A percentile compares a stretch with the other conserved stretches of the same genome.
Evolutionary conservation across 2,888 invertebrate genomes (phyloP).

Genomic region (Bellardia pandia): DNA sequence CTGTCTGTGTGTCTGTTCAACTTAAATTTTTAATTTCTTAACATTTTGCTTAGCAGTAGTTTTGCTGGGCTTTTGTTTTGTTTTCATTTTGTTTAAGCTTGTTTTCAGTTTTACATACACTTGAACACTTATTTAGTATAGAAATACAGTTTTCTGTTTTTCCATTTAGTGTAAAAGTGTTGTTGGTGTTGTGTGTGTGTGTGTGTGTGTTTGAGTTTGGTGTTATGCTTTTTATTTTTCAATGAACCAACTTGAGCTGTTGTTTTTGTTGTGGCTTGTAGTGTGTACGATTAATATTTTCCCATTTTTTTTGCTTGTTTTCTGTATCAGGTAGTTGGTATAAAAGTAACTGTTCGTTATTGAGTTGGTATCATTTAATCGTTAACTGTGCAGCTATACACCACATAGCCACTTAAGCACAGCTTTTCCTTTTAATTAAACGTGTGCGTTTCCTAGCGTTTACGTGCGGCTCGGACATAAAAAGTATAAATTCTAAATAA

Average conservation of each 20-base stretch:
- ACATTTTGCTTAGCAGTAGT: conserved; percentile 37
- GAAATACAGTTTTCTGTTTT: conserved; percentile 24
- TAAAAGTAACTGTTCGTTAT: conserved; percentile 82
- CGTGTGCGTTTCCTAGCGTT: conserved; percentile 74
- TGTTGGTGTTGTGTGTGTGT: not conserved
- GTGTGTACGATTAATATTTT: conserved; percentile 57
- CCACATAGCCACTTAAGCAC: conserved; percentile 74
- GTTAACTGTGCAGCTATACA: conserved; percentile 83
- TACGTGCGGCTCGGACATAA: conserved; percentile 75
- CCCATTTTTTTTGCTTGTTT: conserved; percentile 32
- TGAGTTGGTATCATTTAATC: conserved; percentile 84
- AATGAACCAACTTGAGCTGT: conserved; percentile 49
- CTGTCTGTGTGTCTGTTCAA: conserved; percentile 10
- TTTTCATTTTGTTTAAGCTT: conserved; percentile 57
- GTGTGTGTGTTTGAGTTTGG: conserved; percentile 19
- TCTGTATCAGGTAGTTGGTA: conserved; percentile 75
- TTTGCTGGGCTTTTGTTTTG: conserved; percentile 21
- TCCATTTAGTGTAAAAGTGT: not conserved
- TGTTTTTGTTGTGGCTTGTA: conserved; percentile 26
- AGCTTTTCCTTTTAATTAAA: conserved; percentile 71
- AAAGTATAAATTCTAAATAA: conserved; percentile 57
- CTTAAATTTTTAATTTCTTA: conserved; percentile 68
- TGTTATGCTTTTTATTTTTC: conserved; percentile 23
- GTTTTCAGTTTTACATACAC: conserved; percentile 34
- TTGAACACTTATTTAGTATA: not conserved